Percentiles rank a stretch among this genome's conserved stretches.
Evolutionary conservation across 2,888 invertebrate genomes (phyloP).

Genomic region (Pteria penguin): DNA sequence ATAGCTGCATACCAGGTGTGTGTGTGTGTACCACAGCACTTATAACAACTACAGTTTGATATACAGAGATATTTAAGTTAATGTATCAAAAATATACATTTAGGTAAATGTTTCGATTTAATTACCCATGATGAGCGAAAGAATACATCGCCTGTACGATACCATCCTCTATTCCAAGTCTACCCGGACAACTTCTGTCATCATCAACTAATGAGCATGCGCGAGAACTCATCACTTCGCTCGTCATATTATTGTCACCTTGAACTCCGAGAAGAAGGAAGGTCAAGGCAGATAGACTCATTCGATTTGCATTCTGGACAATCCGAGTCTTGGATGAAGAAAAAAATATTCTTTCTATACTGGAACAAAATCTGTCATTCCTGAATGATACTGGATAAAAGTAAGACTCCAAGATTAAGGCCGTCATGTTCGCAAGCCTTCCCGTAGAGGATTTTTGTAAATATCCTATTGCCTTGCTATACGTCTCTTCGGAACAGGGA

Average conservation of each 20-base stretch:
- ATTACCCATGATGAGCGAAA: slow-evolving; percentile 20
- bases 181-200: neutral
- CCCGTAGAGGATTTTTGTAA: too few species aligned
- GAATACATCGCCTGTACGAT: neutral
- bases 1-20: too few species aligned
- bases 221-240: neutral
- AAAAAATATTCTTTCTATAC: neutral
- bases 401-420: too few species aligned
- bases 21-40: too few species aligned
- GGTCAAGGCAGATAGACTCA: neutral
- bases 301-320: neutral
- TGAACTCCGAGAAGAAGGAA: neutral
- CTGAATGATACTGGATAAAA: too few species aligned
- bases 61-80: too few species aligned
- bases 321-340: neutral
- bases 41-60: too few species aligned
- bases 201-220: neutral
- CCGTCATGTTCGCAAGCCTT: too few species aligned
- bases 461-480: neutral
- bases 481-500: neutral
- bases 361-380: neutral
- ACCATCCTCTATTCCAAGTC: neutral
- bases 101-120: too few species aligned
- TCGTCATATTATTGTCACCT: neutral
- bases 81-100: neutral